phyloP scores from a whole-genome alignment of 2,113 vertebrate genomes.

The Taurulus bubalis region DNA sequence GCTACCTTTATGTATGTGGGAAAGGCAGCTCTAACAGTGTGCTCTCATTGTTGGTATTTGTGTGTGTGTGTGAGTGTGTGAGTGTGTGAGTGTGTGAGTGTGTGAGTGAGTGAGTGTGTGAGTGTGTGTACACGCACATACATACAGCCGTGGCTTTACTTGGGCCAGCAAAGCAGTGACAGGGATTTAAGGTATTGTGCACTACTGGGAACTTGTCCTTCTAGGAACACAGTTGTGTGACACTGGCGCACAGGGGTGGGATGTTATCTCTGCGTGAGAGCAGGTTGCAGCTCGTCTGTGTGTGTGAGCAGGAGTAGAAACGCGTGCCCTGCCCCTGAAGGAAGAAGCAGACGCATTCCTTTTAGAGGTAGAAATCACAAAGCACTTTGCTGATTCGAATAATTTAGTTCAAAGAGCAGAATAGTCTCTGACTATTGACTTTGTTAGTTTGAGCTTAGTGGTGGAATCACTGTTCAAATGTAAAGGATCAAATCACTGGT shows the following conservation, averaged over 20 bases:
- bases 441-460: background rate
- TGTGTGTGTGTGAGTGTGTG: conserved; percentile 1
- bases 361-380: conserved; percentile 7
- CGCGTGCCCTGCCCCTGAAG: conserved; percentile 1
- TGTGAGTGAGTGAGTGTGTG: background rate
- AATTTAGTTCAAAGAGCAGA: background rate
- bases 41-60: background rate
- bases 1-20: conserved; percentile 10
- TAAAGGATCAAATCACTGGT: background rate
- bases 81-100: background rate
- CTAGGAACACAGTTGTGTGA: conserved; percentile 23
- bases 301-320: conserved; percentile 30
- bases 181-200: conserved; percentile 11
- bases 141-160: background rate
- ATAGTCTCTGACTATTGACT: background rate
- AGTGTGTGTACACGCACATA: background rate
- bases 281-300: conserved; percentile 55
- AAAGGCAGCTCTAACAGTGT: conserved; percentile 16
- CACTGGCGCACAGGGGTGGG: conserved; percentile 10
- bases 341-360: conserved; percentile 42
- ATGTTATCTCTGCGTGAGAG: conserved; percentile 49
- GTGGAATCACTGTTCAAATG: background rate
- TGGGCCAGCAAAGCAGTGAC: conserved; percentile 1
- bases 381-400: background rate
- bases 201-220: conserved; percentile 50